Evolutionary conservation across 2,888 invertebrate genomes (phyloP), one percentile per base, ranked within the genome.

Genomic region (Drosophila multiciliata): DNA sequence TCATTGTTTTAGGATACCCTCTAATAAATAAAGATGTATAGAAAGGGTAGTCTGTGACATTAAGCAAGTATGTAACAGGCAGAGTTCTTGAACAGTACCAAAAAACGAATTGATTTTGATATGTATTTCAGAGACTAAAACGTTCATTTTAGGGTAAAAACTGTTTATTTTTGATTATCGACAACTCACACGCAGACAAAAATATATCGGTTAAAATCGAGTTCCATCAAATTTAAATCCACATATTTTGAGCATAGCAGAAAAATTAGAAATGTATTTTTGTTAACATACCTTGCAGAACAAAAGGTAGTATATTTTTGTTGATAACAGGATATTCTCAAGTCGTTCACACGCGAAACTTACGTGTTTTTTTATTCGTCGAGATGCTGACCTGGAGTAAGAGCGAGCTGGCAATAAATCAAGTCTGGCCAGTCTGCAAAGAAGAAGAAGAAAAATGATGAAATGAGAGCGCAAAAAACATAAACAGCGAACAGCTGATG

Each of bases 401-500:
- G 72, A 78, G 61, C 61, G 73, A 68, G 74, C 50, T 52, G 68
- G 48, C 73, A 52, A 89, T 90, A 87, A 87, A 87, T 89, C 83
- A 83, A 82, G 90, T 84, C 74, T 73, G 74, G 72, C 71, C 61
- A 81, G 73, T 67, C 59, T 62, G 57, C 73, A 78, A 45, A 45
- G 20, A 23, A 45, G 45, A 45, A 68, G 52, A 68, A 76, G 75
- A 80, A 70, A 69, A 68, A 66, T 75, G 33, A 50, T 66, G 36
- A 38, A 62, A 55, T 77, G 62, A 60, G 64, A 53, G 66, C 60
- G 68, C 66, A 72, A 77, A 77, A 83, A 80, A 78, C 74, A 87
- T 84, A 83, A 89, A 89, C 81, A 82, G 78, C 84, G 52, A 91
- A 90, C 91, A 89, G 90, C 88, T 91, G 91, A 88, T 86, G 80